Evolutionary conservation across 2,113 vertebrate species (phyloP).

Genomic region (Cryptoleucopteryx plumbea): DNA sequence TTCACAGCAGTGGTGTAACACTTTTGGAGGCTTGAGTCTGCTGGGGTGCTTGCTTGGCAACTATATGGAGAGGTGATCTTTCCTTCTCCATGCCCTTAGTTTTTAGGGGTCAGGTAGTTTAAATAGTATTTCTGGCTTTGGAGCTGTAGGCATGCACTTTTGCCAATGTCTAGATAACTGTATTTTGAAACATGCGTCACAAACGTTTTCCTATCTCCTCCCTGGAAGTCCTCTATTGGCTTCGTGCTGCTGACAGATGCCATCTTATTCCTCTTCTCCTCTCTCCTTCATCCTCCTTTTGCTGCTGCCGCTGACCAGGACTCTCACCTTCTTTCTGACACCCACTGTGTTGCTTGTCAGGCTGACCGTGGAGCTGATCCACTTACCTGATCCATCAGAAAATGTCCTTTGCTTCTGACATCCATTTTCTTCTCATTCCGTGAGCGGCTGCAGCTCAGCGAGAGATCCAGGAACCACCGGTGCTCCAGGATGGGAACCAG

Average conservation of each 20-base stretch:
- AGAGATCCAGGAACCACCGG: neutral
- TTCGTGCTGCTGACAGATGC: neutral
- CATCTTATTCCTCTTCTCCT: neutral
- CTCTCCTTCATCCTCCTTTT: neutral
- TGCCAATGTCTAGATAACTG: neutral
- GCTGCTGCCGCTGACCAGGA: neutral
- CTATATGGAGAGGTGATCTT: neutral
- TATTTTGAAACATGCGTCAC: neutral
- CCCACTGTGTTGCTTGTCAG: neutral
- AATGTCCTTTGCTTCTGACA: neutral
- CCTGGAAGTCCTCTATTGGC: neutral
- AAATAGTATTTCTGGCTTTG: neutral
- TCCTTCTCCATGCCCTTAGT: neutral
- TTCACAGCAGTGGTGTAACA: neutral
- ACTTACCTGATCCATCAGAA: neutral
- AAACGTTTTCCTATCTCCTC: neutral
- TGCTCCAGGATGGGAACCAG: neutral
- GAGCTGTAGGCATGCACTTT: neutral
- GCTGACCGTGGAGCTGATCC: neutral
- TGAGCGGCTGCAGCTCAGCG: neutral
- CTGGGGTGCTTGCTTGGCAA: neutral
- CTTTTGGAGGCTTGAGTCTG: neutral
- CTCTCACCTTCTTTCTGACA: neutral
- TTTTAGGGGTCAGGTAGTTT: neutral
- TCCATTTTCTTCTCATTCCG: neutral